These are phyloP conservation scores for Nanorana parkeri DNA, from an alignment of 2,113 vertebrate species.

Conservation along the genomic window DNA sequence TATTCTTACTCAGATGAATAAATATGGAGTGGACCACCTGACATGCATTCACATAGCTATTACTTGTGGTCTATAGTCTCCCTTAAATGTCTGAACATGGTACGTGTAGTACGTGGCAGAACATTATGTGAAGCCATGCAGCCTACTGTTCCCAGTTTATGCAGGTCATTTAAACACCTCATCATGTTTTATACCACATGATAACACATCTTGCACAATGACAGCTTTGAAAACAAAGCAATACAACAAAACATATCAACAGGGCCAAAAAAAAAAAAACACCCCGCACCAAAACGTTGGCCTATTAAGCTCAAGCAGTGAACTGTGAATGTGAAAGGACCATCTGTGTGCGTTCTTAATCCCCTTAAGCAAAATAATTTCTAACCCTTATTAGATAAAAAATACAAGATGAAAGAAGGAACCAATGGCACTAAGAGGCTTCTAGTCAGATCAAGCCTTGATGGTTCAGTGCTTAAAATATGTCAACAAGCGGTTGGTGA, in stretches of 20 bases:
- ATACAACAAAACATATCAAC: conserved; percentile 55
- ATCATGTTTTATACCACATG: conserved; percentile 12
- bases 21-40: too few species aligned
- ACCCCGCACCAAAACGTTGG: conserved; percentile 8
- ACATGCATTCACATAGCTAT: too few species aligned
- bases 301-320: conserved; percentile 43
- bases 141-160: conserved; percentile 18
- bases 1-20: too few species aligned
- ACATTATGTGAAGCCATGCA: conserved; percentile 4
- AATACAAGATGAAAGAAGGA: conserved; percentile 74
- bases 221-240: conserved; percentile 41
- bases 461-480: conserved; percentile 79
- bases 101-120: too few species aligned
- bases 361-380: conserved; percentile 63
- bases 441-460: conserved; percentile 66
- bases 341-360: conserved; percentile 62
- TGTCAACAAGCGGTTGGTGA: conserved; percentile 74
- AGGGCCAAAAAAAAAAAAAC: conserved; percentile 53
- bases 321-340: conserved; percentile 61
- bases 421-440: conserved; percentile 64
- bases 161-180: conserved; percentile 45
- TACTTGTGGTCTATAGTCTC: too few species aligned
- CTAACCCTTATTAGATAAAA: conserved; percentile 67
- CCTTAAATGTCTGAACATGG: too few species aligned
- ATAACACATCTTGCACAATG: conserved; percentile 44